phyloP scores from a whole-genome alignment of 2,113 vertebrate species.

The Apodemus sylvaticus region DNA sequence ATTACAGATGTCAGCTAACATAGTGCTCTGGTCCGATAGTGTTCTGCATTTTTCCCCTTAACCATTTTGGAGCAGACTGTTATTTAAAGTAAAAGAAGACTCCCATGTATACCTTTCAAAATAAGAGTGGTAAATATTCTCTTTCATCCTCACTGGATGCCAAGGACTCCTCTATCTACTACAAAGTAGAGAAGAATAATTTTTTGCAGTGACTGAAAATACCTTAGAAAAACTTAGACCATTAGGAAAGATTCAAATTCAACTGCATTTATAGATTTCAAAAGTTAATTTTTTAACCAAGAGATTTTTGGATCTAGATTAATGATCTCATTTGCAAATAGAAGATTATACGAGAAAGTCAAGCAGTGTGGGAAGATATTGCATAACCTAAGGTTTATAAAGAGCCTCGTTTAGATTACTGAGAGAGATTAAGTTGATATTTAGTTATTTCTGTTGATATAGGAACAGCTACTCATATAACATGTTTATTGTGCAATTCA shows the following conservation, averaged over 20 bases:
- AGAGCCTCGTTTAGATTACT: neutral
- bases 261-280: neutral
- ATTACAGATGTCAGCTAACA: neutral
- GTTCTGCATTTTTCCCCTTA: neutral
- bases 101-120: neutral
- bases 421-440: neutral
- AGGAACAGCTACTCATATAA: neutral
- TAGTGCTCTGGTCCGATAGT: neutral
- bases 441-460: conserved; percentile 37
- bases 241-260: neutral
- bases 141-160: neutral
- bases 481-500: conserved; percentile 6
- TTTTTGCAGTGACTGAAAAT: neutral
- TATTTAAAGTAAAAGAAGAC: neutral
- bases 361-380: neutral
- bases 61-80: neutral
- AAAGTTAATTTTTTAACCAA: neutral
- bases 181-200: neutral
- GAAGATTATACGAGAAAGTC: neutral
- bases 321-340: conserved; percentile 40
- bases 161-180: neutral
- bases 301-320: conserved; percentile 24
- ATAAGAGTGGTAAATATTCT: neutral
- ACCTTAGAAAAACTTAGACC: neutral
- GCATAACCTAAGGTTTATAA: conserved; percentile 8